Base-by-base conservation (phyloP, 2,113 vertebrate species). In the Salvelinus namaycush region DNA sequence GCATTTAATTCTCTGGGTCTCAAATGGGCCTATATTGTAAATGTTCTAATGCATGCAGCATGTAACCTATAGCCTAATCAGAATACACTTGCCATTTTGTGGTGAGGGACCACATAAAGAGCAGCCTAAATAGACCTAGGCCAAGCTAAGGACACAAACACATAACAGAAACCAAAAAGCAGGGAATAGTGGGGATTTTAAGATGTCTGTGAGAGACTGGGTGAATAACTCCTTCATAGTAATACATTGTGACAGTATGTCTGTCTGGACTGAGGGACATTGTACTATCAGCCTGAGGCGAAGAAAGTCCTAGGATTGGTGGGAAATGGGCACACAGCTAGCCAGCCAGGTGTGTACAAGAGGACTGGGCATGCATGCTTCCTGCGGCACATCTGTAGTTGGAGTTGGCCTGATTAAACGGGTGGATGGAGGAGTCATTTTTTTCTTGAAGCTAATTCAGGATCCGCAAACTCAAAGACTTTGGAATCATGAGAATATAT, bases 161-260 rank as follows among this genome's bases (percentile, higher is more conserved):
- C 48, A 57, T 5, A 44, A 9, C 31, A 44, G 39, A 44, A 54
- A 54, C 51, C 51, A 64, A 34, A 73, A 44, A 60, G 27, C 14
- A 39, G 29, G 1, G 16, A 3, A 44, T n/a, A 8, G 27, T 14
- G 72, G 44, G 14, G 8, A 79, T 70, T 76, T 71, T 60, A 65
- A 74, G 65, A 24, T 29, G 29, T 72, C 27, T 75, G 67, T 73
- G 14, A 13, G 34, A 49, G 69, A 66, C 39, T n/a, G 3, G 39
- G 39, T 60, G 60, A 72, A 27, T 65, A 24, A 24, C 6, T 27
- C 6, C 14, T 66, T 72, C n/a, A 67, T 22, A 77, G 67, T 77
- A 77, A 87, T 80, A 26, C 34, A 26, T 57, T 22, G 54, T 83
- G 83, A 87, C 81, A 82, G 79, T 82, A 81, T 76, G 39, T 22